Evolutionary conservation across 2,113 vertebrate genomes (phyloP).

Genomic region (Oncorhynchus tshawytscha): DNA sequence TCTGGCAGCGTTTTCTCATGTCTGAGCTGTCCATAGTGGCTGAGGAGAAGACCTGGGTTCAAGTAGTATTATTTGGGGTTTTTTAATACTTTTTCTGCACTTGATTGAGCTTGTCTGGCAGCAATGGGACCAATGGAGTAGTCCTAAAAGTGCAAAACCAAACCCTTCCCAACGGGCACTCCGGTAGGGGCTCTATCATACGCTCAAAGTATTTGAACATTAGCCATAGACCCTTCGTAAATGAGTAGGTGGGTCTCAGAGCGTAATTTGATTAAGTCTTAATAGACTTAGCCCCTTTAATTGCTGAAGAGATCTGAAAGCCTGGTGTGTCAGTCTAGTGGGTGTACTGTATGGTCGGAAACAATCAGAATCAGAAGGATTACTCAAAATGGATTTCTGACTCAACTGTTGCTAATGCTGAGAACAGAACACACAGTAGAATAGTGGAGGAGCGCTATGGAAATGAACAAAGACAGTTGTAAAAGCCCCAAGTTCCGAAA

Average conservation of each 20-base stretch:
- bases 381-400: constrained; percentile 7
- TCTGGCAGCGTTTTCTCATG: background rate
- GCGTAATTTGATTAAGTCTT: constrained; percentile 42
- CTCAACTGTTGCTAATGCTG: constrained; percentile 14
- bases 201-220: background rate
- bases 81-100: too few relatives aligned
- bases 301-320: constrained; percentile 38
- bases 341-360: constrained; percentile 1
- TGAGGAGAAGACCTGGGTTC: too few relatives aligned
- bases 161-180: too few relatives aligned
- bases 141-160: too few relatives aligned
- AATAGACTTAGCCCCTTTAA: constrained; percentile 29
- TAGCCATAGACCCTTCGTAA: background rate
- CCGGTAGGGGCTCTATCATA: too few relatives aligned
- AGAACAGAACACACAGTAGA: background rate
- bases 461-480: background rate
- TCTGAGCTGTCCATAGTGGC: too few relatives aligned
- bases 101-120: too few relatives aligned
- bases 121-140: too few relatives aligned
- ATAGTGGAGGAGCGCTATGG: background rate
- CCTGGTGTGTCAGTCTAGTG: constrained; percentile 26
- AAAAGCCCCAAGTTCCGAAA: constrained; percentile 20
- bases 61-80: too few relatives aligned
- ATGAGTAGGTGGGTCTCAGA: constrained; percentile 15
- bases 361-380: constrained; percentile 16